Base-by-base conservation (phyloP, 2,797 vertebrate genomes). In the Argya squamiceps region DNA sequence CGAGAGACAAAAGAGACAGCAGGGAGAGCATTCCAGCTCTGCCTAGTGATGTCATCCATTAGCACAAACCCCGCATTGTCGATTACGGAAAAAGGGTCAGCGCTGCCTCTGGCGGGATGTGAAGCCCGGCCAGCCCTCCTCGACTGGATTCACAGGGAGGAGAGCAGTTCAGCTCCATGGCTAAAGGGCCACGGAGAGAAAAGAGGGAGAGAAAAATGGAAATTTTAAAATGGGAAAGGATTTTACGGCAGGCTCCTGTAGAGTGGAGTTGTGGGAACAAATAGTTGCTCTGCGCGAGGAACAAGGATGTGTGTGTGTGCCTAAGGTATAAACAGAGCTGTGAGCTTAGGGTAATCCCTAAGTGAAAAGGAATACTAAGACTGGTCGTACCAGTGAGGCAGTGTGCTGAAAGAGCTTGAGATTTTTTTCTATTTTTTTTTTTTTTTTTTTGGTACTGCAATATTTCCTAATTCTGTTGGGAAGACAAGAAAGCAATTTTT, bases 401-500 rank as follows among this genome's bases (percentile, higher is more conserved):
- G 4, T 44, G 56, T 20, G 39, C 76, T 94, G 79, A 69, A 88
- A 88, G 68, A 85, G 10, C 75, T 82, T 3, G 53, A 58, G 60
- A 2, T 44, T 36, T 91, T 91, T 68, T 58, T 39, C 27, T 47
- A 7, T 41, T 9, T 47, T 29, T 4, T 26, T 24, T 53, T 29
- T 43, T 59, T 73, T 67, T 85, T 65, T 88, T 50, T 39, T 39
- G 55, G 52, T 83, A 58, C 62, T 65, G 65, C 91, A 91, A 95
- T 96, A 94, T 94, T 96, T 97, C 95, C 96, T 94, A 96, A 95
- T 96, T 89, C 92, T 94, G 91, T 88, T 94, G 92, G 93, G 92
- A 96, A 89, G 96, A 91, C 95, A 96, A 94, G 95, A 96, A 96
- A 96, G 96, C 96, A 96, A 96, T 96, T 96, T 97, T 92, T 95